A percentile compares a stretch with the other conserved stretches of the same genome.
Conservation (phyloP, 2,113 vertebrate genomes). For the Bungarus multicinctus region DNA sequence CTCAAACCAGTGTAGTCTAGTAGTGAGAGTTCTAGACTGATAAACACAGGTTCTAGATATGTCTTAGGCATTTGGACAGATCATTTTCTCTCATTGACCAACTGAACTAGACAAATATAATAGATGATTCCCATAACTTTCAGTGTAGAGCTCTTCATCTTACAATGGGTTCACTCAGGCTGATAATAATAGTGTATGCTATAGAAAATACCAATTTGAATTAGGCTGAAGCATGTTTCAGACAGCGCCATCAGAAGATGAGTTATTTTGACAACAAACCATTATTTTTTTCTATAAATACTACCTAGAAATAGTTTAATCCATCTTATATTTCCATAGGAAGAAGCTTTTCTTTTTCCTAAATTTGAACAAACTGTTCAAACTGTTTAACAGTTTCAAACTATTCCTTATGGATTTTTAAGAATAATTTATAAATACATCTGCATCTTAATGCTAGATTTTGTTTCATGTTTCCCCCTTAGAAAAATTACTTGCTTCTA, state of each 20-base stretch:
- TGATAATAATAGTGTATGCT: not conserved
- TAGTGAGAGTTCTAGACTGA: too few relatives aligned
- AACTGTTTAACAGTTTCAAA: not conserved
- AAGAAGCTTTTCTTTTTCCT: not conserved
- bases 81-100: too few relatives aligned
- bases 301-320: conserved; percentile 19
- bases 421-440: not conserved
- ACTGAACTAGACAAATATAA: too few relatives aligned
- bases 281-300: conserved; percentile 28
- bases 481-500: not conserved
- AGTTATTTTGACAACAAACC: conserved; percentile 26
- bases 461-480: not conserved
- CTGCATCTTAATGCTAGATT: not conserved
- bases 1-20: too few relatives aligned
- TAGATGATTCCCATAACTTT: too few relatives aligned
- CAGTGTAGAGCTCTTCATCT: too few relatives aligned
- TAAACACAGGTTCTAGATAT: too few relatives aligned
- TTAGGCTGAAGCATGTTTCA: conserved; percentile 31
- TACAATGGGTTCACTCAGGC: too few relatives aligned
- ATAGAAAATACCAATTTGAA: conserved; percentile 1
- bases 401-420: not conserved
- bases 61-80: too few relatives aligned
- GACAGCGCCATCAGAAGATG: conserved; percentile 24
- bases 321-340: not conserved
- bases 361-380: conserved; percentile 35